Base-by-base conservation (phyloP, 2,113 vertebrate species). In the Trematomus loennbergii region DNA sequence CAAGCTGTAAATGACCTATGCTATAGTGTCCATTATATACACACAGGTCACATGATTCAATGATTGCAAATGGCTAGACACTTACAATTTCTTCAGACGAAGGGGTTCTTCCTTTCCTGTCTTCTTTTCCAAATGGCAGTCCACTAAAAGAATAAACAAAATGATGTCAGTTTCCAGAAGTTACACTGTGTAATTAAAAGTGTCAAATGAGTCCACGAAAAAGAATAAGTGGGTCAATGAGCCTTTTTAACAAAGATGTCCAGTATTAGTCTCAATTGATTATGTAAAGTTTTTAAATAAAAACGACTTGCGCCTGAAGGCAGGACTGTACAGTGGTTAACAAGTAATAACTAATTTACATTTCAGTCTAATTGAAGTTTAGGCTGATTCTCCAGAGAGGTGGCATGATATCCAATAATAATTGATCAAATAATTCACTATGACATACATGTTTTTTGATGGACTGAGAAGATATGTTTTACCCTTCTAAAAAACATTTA, bases 271-370 rank as follows among this genome's bases (percentile, higher is more conserved):
- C 46, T 65, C 40, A 45, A 71, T 79, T 70, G 73, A 85, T 72
- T 52, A 82, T 25, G 17, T 73, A 12, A 50, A 82, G 73, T 88
- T 84, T 92, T 90, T 87, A 92, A 29, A 84, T 94, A 88, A 89
- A 65, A 83, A 49, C 53, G 61, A 62, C 29, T 55, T 33, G 61
- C 1, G 91, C 92, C 91, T 40, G 50, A 75, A 81, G 92, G 88
- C 78, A 59, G 13, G 18, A 5, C 40, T 75, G 74, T 22, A 86
- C 65, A 82, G 82, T 90, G 88, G 68, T 87, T 82, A 89, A 83
- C 40, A 20, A 17, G 67, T 72, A 25, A 72, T 57, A 16, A 63
- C 81, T 87, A 91, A 92, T 94, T 88, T 94, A 88, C 29, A 81
- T 36, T 57, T 81, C 55, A 29, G 29, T 29, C 29, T 29, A 29